These are phyloP conservation scores for Alces alces DNA, from an alignment of 2,113 vertebrate genomes.

Conservation along the genomic window DNA sequence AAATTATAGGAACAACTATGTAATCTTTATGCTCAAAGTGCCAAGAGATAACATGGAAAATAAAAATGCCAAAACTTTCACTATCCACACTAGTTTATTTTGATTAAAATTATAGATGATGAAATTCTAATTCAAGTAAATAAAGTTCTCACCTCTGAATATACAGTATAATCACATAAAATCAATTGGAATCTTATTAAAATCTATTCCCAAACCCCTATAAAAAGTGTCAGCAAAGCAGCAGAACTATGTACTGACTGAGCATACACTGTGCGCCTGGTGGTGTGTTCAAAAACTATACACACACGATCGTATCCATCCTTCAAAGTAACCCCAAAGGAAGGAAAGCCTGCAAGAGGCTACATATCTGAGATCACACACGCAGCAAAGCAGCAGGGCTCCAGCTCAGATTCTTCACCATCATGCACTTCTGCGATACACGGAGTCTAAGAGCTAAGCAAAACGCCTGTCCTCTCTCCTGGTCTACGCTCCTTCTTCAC, in stretches of 20 bases:
- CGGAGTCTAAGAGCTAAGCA: not conserved
- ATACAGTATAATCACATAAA: not conserved
- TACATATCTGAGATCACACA: not conserved
- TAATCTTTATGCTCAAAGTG: not conserved
- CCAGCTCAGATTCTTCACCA: not conserved
- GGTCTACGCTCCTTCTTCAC: not conserved
- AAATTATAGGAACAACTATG: not conserved
- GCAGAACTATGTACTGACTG: not conserved
- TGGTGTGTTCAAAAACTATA: not conserved
- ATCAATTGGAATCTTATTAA: not conserved
- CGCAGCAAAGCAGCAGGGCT: not conserved
- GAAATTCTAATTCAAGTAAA: conserved; percentile 16
- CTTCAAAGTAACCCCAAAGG: not conserved
- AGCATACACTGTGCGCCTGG: not conserved
- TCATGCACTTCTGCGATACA: not conserved
- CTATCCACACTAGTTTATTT: not conserved
- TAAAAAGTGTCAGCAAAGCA: not conserved
- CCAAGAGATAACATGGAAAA: not conserved
- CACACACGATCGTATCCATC: not conserved
- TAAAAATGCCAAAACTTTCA: not conserved
- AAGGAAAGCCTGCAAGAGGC: not conserved
- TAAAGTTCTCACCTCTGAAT: not conserved
- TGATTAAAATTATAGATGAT: not conserved
- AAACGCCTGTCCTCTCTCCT: not conserved
- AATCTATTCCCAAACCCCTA: not conserved